These are phyloP conservation scores for Sterna hirundo DNA, from an alignment of 2,113 vertebrate genomes.

Conservation along the genomic window DNA sequence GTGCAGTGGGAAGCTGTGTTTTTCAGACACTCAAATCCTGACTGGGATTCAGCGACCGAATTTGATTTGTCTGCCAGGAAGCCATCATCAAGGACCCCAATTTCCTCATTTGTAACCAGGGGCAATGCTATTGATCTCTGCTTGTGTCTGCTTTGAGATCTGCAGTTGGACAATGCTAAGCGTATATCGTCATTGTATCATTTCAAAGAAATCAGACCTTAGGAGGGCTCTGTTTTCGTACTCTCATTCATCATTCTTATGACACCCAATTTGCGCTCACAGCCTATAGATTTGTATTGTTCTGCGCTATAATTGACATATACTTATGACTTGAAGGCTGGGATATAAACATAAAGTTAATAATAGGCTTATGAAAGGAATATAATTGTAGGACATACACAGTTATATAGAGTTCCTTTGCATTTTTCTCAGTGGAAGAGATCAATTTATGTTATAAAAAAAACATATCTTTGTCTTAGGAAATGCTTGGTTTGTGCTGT, in stretches of 20 bases:
- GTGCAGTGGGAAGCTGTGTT: background rate
- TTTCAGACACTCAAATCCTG: background rate
- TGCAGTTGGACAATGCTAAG: background rate
- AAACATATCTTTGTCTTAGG: background rate
- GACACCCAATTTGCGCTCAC: background rate
- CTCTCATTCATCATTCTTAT: slow-evolving; percentile 1
- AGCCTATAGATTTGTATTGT: background rate
- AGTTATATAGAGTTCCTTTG: background rate
- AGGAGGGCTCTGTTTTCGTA: background rate
- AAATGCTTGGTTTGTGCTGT: background rate
- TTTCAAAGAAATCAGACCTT: background rate
- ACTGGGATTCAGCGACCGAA: background rate
- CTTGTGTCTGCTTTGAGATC: background rate
- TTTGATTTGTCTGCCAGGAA: background rate
- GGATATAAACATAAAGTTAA: background rate
- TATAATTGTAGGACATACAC: background rate
- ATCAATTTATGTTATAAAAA: background rate
- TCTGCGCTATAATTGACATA: background rate
- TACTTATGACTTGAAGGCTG: background rate
- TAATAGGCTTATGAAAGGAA: background rate
- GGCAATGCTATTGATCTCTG: background rate
- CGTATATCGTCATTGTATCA: background rate
- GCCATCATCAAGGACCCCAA: background rate
- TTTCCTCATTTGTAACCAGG: background rate
- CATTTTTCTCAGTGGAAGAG: background rate